Conservation (phyloP, 1,140 invertebrate genomes). For the Acyrthosiphon pisum region DNA sequence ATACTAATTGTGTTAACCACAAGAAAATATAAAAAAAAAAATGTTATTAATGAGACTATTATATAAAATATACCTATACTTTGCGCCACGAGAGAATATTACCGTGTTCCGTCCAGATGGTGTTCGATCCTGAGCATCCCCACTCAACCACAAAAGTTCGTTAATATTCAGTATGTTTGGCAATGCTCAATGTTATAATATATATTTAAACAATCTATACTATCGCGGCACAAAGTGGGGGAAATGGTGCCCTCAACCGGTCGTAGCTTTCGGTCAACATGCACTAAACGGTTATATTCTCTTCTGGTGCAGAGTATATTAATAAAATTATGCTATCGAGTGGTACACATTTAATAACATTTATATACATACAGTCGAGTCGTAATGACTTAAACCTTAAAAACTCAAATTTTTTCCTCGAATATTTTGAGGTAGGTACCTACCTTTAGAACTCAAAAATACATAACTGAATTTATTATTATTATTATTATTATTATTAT, state of each 20-base stretch:
- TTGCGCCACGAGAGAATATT: too few species aligned
- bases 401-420: not conserved
- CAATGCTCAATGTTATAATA: too few species aligned
- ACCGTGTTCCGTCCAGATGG: too few species aligned
- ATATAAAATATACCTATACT: not conserved
- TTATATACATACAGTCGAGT: not conserved
- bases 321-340: not conserved
- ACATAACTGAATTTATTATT: not conserved
- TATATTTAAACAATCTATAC: too few species aligned
- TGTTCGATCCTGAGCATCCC: too few species aligned
- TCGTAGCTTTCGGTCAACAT: too few species aligned
- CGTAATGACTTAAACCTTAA: not conserved
- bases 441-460: not conserved
- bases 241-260: too few species aligned
- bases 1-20: not conserved
- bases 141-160: too few species aligned
- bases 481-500: not conserved
- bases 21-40: not conserved
- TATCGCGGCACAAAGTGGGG: too few species aligned
- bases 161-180: too few species aligned
- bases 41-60: not conserved
- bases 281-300: too few species aligned
- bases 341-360: not conserved
- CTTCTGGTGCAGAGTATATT: not conserved
- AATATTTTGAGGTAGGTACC: not conserved